phyloP scores from a whole-genome alignment of 1,140 invertebrate genomes.

The Zaprionus lachaisei region DNA sequence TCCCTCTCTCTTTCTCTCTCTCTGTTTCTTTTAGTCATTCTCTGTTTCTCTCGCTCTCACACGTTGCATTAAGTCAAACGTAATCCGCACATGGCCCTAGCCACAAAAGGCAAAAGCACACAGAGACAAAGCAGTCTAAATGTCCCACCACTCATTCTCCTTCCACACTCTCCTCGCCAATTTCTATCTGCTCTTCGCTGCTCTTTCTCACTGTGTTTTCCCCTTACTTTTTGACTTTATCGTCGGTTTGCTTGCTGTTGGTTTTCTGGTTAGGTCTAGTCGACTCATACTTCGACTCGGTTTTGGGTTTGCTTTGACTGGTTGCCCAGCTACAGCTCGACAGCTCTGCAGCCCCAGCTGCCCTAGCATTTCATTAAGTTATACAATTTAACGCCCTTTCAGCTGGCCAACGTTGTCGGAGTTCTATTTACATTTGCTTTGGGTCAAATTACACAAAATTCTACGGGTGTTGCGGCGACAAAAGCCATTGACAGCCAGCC shows the following conservation, averaged over 20 bases:
- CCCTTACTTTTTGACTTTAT: slow-evolving; percentile 76
- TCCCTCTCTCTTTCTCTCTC: not conserved
- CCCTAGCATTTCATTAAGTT: slow-evolving; percentile 78
- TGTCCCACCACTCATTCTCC: slow-evolving; percentile 8
- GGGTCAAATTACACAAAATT: slow-evolving; percentile 83
- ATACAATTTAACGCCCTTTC: slow-evolving; percentile 83
- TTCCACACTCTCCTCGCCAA: not conserved
- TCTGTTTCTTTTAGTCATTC: not conserved
- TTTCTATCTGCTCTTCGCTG: slow-evolving; percentile 1
- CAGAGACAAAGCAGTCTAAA: slow-evolving; percentile 52
- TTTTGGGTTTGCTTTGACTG: slow-evolving; percentile 72
- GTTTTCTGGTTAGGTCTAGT: slow-evolving; percentile 78
- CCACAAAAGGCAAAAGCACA: slow-evolving; percentile 59
- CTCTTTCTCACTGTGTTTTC: slow-evolving; percentile 12
- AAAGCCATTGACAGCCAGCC: slow-evolving; percentile 71
- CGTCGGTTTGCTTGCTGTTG: slow-evolving; percentile 68
- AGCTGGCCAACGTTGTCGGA: slow-evolving; percentile 64
- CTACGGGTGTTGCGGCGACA: slow-evolving; percentile 81
- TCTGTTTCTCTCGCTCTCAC: slow-evolving; percentile 13
- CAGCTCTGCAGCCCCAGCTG: slow-evolving; percentile 34
- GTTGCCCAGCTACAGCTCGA: slow-evolving; percentile 37
- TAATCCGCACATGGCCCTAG: slow-evolving; percentile 77
- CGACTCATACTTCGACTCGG: slow-evolving; percentile 43
- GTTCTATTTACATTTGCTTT: slow-evolving; percentile 83
- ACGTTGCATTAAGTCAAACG: slow-evolving; percentile 79